phyloP scores from a whole-genome alignment of 2,797 vertebrate genomes.

The Diglossa cyanea region DNA sequence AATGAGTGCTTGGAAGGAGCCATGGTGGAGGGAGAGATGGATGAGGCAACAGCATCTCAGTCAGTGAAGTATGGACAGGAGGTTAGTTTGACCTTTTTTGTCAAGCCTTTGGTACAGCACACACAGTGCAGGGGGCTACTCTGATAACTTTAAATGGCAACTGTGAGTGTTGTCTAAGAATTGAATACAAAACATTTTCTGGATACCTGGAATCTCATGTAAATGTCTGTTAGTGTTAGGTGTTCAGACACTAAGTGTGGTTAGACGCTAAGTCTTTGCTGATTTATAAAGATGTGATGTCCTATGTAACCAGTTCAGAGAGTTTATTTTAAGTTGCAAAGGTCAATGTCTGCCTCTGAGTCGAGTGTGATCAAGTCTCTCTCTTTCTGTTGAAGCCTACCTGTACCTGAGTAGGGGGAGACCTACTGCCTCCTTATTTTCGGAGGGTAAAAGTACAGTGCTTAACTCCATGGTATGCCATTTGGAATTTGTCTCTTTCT shows the following conservation, averaged over 20 bases:
- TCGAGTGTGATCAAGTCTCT: conserved; percentile 71
- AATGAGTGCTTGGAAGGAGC: conserved; percentile 94
- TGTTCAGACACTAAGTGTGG: background rate
- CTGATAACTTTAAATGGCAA: background rate
- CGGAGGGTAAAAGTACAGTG: conserved; percentile 75
- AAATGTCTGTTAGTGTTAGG: background rate
- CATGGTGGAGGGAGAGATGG: conserved; percentile 92
- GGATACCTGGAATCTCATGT: background rate
- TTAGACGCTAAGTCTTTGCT: background rate
- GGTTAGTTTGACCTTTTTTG: conserved; percentile 74
- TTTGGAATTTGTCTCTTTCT: conserved; percentile 70
- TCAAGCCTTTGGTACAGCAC: background rate
- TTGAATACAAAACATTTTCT: background rate
- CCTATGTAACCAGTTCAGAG: background rate
- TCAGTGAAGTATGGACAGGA: conserved; percentile 83
- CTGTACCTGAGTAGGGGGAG: conserved; percentile 73
- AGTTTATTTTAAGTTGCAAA: conserved; percentile 6
- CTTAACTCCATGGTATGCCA: conserved; percentile 73
- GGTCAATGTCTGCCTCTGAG: conserved; percentile 43
- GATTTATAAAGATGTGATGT: background rate
- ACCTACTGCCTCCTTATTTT: conserved; percentile 73
- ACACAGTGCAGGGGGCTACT: rapidly evolving
- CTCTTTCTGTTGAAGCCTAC: conserved; percentile 77
- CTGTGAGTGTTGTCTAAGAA: background rate
- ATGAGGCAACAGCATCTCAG: conserved; percentile 80